phyloP scores from a whole-genome alignment of 2,113 vertebrate genomes.

The Gobius niger region DNA sequence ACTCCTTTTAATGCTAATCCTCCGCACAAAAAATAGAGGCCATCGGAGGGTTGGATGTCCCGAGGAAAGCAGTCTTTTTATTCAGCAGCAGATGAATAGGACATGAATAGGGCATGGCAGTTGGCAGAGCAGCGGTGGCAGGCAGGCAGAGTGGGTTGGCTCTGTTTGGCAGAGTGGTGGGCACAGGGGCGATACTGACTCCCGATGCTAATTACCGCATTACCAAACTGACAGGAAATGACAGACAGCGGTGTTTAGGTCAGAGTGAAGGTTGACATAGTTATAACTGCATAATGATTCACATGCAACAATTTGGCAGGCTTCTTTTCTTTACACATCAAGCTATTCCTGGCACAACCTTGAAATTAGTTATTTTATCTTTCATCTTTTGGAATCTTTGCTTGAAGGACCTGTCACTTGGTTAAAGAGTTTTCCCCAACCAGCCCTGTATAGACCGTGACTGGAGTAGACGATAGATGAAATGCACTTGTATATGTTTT shows the following conservation, averaged over 20 bases:
- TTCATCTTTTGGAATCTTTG: too few relatives aligned
- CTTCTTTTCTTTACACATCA: background rate
- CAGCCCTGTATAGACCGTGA: too few relatives aligned
- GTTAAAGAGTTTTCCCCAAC: too few relatives aligned
- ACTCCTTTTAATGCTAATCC: constrained; percentile 62
- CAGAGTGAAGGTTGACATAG: constrained; percentile 8
- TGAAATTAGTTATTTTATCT: background rate
- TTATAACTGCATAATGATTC: background rate
- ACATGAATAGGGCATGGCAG: constrained; percentile 65
- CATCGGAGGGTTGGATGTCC: constrained; percentile 60
- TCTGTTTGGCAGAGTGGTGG: constrained; percentile 38
- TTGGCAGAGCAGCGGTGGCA: constrained; percentile 55
- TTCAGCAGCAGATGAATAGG: constrained; percentile 64
- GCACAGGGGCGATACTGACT: constrained; percentile 51
- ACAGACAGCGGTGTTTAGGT: constrained; percentile 51
- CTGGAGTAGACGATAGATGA: too few relatives aligned
- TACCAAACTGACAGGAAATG: constrained; percentile 48
- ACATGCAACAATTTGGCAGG: background rate
- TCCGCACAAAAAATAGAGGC: constrained; percentile 50
- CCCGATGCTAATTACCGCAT: constrained; percentile 69
- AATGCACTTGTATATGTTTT: too few relatives aligned
- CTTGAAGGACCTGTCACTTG: too few relatives aligned
- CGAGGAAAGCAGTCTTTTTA: constrained; percentile 57
- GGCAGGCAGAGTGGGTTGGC: constrained; percentile 35
- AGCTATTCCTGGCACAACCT: background rate